These are phyloP conservation scores for Harpagifer antarcticus DNA, from an alignment of 2,797 vertebrate species.

Conservation along the genomic window DNA sequence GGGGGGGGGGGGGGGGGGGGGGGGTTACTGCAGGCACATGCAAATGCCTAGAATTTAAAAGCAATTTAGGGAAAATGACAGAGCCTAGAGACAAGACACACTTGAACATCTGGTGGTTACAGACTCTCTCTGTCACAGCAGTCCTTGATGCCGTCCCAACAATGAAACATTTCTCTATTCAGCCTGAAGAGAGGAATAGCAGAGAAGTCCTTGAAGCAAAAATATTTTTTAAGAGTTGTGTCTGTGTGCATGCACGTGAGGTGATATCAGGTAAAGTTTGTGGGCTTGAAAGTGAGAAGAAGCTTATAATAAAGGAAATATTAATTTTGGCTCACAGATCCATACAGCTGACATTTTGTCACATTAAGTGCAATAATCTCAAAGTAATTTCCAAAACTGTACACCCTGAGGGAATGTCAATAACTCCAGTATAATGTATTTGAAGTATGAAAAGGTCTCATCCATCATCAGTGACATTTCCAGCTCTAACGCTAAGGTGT, in stretches of 20 bases:
- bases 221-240: neutral
- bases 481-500: neutral
- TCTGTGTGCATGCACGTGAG: neutral
- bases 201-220: constrained; percentile 35
- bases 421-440: constrained; percentile 51
- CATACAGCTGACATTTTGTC: constrained; percentile 49
- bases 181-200: constrained; percentile 15
- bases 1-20: no score
- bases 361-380: constrained; percentile 41
- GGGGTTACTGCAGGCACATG: constrained; percentile 8
- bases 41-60: constrained; percentile 43
- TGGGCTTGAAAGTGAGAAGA: neutral
- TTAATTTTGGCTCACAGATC: constrained; percentile 20
- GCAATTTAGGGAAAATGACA: constrained; percentile 38
- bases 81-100: constrained; percentile 18
- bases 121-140: constrained; percentile 33
- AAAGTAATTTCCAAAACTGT: constrained; percentile 36
- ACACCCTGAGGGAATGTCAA: constrained; percentile 45
- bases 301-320: constrained; percentile 23
- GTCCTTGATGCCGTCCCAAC: constrained; percentile 5
- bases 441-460: constrained; percentile 46
- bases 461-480: constrained; percentile 49
- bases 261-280: neutral
- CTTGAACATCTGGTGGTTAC: constrained; percentile 36
- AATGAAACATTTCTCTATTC: constrained; percentile 20